These are phyloP conservation scores for Selene dorsalis DNA, from an alignment of 2,797 vertebrate species.

Conservation along the genomic window DNA sequence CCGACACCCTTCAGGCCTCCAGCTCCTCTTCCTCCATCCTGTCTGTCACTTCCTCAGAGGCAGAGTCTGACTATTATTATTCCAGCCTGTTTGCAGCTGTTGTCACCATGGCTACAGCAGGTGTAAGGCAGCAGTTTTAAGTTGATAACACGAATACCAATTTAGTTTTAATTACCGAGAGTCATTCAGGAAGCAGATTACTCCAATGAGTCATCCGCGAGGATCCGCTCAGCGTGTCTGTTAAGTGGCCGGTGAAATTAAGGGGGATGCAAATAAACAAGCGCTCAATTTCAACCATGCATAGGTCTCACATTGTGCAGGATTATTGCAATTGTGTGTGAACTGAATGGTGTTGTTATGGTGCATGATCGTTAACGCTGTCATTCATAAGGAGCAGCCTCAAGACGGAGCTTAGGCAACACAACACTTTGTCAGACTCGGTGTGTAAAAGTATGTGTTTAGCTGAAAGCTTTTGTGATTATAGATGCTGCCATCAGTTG, in stretches of 20 bases:
- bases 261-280: slow-evolving; percentile 68
- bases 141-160: slow-evolving; percentile 73
- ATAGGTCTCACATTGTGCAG: slow-evolving; percentile 20
- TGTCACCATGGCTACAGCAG: slow-evolving; percentile 76
- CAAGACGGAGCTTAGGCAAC: background rate
- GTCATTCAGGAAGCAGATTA: slow-evolving; percentile 74
- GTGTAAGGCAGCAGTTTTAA: slow-evolving; percentile 73
- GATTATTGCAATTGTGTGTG: slow-evolving; percentile 28
- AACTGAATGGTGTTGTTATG: slow-evolving; percentile 23
- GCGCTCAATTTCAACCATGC: slow-evolving; percentile 31
- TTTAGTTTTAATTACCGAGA: slow-evolving; percentile 77
- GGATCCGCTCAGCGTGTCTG: slow-evolving; percentile 60
- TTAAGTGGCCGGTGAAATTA: slow-evolving; percentile 74
- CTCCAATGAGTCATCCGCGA: slow-evolving; percentile 63
- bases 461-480: slow-evolving; percentile 11
- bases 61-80: slow-evolving; percentile 60
- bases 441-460: slow-evolving; percentile 4
- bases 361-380: slow-evolving; percentile 18
- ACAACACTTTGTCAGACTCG: slow-evolving; percentile 17
- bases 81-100: slow-evolving; percentile 60
- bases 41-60: slow-evolving; percentile 46
- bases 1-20: slow-evolving; percentile 46
- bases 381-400: background rate
- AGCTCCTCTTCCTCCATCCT: slow-evolving; percentile 43
- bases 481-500: background rate